Evolutionary conservation across 1,140 invertebrate genomes (phyloP).

Genomic region (Drosophila setifemur): DNA sequence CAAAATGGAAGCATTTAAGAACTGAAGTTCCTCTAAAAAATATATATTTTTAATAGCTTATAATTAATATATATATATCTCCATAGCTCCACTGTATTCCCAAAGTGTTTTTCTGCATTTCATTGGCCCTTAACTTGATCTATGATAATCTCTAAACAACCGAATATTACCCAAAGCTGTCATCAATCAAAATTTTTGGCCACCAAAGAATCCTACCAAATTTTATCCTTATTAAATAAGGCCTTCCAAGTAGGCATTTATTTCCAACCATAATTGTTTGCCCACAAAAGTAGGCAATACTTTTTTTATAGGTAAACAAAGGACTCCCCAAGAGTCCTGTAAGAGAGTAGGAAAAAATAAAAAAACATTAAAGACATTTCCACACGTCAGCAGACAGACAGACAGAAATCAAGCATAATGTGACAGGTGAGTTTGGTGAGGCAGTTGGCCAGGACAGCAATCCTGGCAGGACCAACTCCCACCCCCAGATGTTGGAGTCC

Average conservation of each 20-base stretch:
- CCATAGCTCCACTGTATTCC: neutral
- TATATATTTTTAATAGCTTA: too few species aligned
- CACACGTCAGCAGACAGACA: slow-evolving; percentile 10
- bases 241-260: neutral
- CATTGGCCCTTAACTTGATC: neutral
- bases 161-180: neutral
- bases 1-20: too few species aligned
- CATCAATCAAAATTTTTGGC: neutral
- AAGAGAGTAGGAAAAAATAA: neutral
- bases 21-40: neutral
- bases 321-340: neutral
- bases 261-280: neutral
- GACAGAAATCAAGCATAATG: slow-evolving; percentile 13
- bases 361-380: slow-evolving; percentile 12
- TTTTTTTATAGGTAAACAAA: neutral
- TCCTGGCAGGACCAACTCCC: too few species aligned
- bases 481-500: neutral
- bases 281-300: neutral
- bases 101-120: neutral
- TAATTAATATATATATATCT: too few species aligned
- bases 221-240: neutral
- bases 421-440: slow-evolving; percentile 24
- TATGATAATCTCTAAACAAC: neutral
- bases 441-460: too few species aligned
- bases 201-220: too few species aligned